Conservation (phyloP, 2,888 invertebrate genomes). For the Cataglyphis livida region DNA sequence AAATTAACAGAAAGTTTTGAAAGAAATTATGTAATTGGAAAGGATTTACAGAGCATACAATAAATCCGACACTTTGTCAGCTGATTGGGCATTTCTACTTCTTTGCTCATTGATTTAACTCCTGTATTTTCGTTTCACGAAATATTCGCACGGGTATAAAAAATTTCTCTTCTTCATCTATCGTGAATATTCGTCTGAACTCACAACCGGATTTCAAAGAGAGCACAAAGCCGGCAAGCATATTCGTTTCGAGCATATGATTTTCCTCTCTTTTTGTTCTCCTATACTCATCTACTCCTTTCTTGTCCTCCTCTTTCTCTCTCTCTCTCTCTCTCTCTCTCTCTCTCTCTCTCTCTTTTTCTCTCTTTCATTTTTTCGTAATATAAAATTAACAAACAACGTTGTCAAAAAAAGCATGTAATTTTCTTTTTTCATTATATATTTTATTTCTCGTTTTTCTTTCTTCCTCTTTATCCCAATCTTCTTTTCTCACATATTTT, state of each 20-base stretch:
- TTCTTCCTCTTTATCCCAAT: neutral
- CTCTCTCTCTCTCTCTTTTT: too few species aligned
- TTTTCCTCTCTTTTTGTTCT: conserved; percentile 26
- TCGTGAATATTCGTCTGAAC: conserved; percentile 42
- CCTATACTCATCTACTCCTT: neutral
- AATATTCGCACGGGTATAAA: conserved; percentile 47
- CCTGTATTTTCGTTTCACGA: conserved; percentile 56
- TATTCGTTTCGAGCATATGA: conserved; percentile 48
- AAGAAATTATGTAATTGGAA: conserved; percentile 3
- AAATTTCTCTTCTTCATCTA: conserved; percentile 33
- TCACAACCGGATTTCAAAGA: conserved; percentile 39
- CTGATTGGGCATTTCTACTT: neutral
- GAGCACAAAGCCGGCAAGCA: conserved; percentile 20
- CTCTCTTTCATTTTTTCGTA: neutral
- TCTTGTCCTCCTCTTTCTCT: neutral
- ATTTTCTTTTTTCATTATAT: conserved; percentile 1
- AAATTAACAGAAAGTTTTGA: neutral
- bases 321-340: neutral
- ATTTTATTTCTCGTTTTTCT: conserved; percentile 4
- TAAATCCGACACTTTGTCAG: conserved; percentile 22
- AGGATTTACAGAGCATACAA: conserved; percentile 8
- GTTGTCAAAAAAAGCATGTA: neutral
- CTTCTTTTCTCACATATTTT: neutral
- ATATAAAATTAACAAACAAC: conserved; percentile 35
- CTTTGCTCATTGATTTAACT: conserved; percentile 62